Evolutionary conservation across 2,113 vertebrate genomes (phyloP), one percentile per base, ranked within the genome.

Genomic region (Eulemur rufifrons): DNA sequence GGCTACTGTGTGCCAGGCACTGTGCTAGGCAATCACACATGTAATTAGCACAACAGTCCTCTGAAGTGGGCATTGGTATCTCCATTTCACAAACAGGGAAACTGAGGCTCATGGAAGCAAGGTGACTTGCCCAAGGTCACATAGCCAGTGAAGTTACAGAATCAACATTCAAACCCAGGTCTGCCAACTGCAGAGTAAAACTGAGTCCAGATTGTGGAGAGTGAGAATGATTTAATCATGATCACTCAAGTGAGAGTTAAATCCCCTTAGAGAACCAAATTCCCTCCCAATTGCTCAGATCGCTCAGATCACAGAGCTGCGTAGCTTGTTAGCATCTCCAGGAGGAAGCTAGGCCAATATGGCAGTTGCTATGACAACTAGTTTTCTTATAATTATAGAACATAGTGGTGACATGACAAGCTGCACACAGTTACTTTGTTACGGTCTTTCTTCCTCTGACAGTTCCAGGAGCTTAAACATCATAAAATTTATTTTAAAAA

Each of bases 361-460:
- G 86, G 94, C 88, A 87, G 98, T 97, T 61, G 56, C 96, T 96
- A 97, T 95, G 97, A 97, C 25, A 97, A 98, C 93, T 32, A 14
- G 47, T 77, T 97, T 92, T 80, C 95, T 77, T 50, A 69, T 96
- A 37, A 97, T 96, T 92, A 84, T 59, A 97, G 97, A 96, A 94
- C 91, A 76, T 11, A 32, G 82, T 6, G 78, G 91, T 76, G 93
- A 98, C 98, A 96, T 81, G 89, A 94, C 71, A 74, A 76, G 80
- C 97, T 78, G 88, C 83, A 88, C 95, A 68, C 42, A 95, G 45
- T 78, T 66, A 76, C 96, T 97, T 92, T 96, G 68, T 93, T 74
- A 86, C 47, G 68, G 34, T 61, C 84, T 95, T 37, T 92, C 97
- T 96, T 94, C 94, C 95, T 71, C 66, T 84, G 89, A 95, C 92